Evolutionary conservation across 2,888 invertebrate species (phyloP).

Genomic region (Brachypterus glaber): DNA sequence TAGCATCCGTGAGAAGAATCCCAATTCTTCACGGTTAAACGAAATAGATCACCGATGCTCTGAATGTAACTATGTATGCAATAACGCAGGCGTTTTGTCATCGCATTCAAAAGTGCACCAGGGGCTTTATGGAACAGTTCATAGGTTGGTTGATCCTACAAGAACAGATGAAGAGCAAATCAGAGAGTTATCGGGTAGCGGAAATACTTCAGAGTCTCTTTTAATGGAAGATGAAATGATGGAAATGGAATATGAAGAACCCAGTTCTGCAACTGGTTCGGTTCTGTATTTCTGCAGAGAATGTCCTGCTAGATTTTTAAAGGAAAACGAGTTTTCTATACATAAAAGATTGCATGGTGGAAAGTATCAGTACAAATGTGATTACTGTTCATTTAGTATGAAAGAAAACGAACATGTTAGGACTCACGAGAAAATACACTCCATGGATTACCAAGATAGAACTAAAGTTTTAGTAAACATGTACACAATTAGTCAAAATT

Average conservation of each 20-base stretch:
- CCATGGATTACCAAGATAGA: slow-evolving; percentile 68
- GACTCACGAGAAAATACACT: slow-evolving; percentile 63
- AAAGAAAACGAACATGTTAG: slow-evolving; percentile 58
- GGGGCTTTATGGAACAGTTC: slow-evolving; percentile 59
- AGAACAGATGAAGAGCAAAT: slow-evolving; percentile 61
- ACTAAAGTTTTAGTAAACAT: slow-evolving; percentile 58
- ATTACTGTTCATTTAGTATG: slow-evolving; percentile 68
- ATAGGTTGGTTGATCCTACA: slow-evolving; percentile 57
- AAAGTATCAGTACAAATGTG: slow-evolving; percentile 57
- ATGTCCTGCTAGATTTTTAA: slow-evolving; percentile 77
- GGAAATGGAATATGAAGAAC: slow-evolving; percentile 24
- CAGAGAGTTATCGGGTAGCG: slow-evolving; percentile 37
- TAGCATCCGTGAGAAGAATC: slow-evolving; percentile 38
- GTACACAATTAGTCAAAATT: slow-evolving; percentile 53
- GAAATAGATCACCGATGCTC: slow-evolving; percentile 58
- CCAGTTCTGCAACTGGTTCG: slow-evolving; percentile 30
- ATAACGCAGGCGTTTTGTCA: slow-evolving; percentile 59
- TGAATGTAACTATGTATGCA: slow-evolving; percentile 71
- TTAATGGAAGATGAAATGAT: slow-evolving; percentile 8
- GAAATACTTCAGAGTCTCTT: slow-evolving; percentile 15
- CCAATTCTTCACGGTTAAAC: slow-evolving; percentile 29
- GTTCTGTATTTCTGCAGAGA: slow-evolving; percentile 64
- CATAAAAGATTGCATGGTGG: slow-evolving; percentile 64
- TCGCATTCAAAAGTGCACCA: slow-evolving; percentile 69
- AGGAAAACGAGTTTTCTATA: slow-evolving; percentile 60